Evolutionary conservation across 2,113 vertebrate species (phyloP), one percentile per base, ranked within the genome.

Genomic region (Coptodon bakossiorum): DNA sequence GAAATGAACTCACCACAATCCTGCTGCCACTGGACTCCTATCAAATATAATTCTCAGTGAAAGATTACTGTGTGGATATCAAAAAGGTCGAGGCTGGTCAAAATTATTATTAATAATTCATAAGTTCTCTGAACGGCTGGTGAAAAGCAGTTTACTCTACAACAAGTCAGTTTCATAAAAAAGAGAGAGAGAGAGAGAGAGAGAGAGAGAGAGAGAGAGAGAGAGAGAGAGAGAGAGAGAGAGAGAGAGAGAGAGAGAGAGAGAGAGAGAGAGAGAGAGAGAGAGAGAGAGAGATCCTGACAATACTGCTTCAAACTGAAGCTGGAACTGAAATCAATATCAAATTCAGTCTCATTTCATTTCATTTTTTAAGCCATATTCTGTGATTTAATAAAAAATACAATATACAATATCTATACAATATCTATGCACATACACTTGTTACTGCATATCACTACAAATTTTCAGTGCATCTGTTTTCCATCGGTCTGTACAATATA

Each of bases 21-120:
- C 96, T 94, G 96, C 96, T 95, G 95, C 95, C 90, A 94, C 90
- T 93, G 96, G 97, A 97, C 97, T 96, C 90, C 96, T 97, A 96
- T 91, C 81, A 90, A 81, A 91, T 87, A 52, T 68, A 83, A 89
- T 93, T 89, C 80, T 90, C 48, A 80, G n/a, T 88, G 86, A 96
- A 97, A 97, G 96, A 98, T 97, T 96, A 86, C 56, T 84, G 76
- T 84, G 79, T 66, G 76, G 57, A 79, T 88, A 90, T 90, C 45
- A 82, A 73, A 73, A 66, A 29, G 80, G 86, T 56, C 29, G 34
- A 73, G 50, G 68, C 84, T 10, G 9, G 2, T 71, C 45, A 54
- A 86, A 83, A 92, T 83, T 56, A 71, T 87, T 22, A 22, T 22
- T 22, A 87, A 66, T 84, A 81, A 86, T 38, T 90, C 53, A 83